Evolutionary conservation across 2,888 invertebrate genomes (phyloP), one percentile per base, ranked within the genome.

Genomic region (Dicyrtoma fusca): DNA sequence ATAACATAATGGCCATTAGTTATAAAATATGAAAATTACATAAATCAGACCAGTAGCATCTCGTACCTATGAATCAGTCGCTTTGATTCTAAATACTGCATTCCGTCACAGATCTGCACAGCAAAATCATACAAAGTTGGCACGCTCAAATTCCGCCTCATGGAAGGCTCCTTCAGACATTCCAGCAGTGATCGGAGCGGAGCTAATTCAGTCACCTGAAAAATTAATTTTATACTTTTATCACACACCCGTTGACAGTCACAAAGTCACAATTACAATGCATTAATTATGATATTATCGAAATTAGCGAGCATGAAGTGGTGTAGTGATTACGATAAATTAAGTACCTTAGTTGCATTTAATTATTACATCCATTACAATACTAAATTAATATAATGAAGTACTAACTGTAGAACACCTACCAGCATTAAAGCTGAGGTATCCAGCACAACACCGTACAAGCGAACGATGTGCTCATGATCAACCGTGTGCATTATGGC

Each of bases 401-500:
- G 45, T 45, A 45, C 45, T 13, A 53, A 53, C 8, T 17, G 17
- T 17, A 57, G 17, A 57, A 3, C 6, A 77, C 83, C 80, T 81
- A 87, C 87, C 83, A 88, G 81, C 87, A 87, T 95, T 75, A 95
- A 85, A 1, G 92, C 89, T 82, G 94, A 92, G 63, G 95, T 90
- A 82, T 97, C 96, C 71, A 98, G 86, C 3, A 97, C 98, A 17
- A 99, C 97, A 1, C 99, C 99, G 83, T 95, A 98, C 72, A 99
- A 86, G n/a, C 96, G 88, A 3, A 98, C 97, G 80, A 99, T 96
- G 83, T 96, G 94, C 74, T 95, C 94, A 83, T 98, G 97, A 83
- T 97, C 95, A 81, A 98, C 95, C 76, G 93, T 91, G 84, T 98
- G 97, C 97, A 99, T 97, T 77, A 97, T 95, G 13, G 95, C 95